Conservation (phyloP, 2,797 vertebrate genomes). For the Danionella dracula region DNA sequence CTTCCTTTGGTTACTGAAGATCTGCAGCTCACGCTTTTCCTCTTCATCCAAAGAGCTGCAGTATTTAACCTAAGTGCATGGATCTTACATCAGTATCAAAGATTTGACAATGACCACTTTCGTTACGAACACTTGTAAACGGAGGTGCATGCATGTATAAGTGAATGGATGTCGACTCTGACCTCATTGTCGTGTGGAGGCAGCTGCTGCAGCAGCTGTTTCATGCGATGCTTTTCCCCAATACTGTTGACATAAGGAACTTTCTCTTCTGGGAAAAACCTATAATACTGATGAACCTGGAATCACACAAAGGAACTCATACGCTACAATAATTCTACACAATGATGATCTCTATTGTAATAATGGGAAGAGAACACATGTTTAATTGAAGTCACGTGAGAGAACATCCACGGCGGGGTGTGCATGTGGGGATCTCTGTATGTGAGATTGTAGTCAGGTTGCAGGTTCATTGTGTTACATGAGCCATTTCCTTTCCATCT, state of each 20-base stretch:
- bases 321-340: too few species aligned
- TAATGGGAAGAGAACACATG: too few species aligned
- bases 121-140: too few species aligned
- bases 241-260: conserved; percentile 97
- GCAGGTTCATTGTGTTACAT: conserved; percentile 10
- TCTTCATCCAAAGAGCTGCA: conserved; percentile 94
- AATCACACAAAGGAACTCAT: too few species aligned
- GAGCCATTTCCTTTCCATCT: conserved; percentile 26
- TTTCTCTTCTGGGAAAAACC: conserved; percentile 94
- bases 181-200: conserved; percentile 98
- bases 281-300: conserved; percentile 98
- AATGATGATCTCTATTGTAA: too few species aligned
- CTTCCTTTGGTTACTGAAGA: conserved; percentile 96
- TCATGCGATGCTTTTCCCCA: conserved; percentile 92
- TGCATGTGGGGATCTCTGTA: neutral
- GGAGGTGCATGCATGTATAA: too few species aligned
- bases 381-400: too few species aligned
- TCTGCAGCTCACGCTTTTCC: conserved; percentile 91
- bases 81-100: neutral
- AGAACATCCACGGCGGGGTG: too few species aligned
- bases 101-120: too few species aligned
- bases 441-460: neutral
- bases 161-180: too few species aligned
- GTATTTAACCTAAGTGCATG: conserved; percentile 73
- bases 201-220: conserved; percentile 93